Percentiles rank a stretch among this genome's conserved stretches.
phyloP scores from a whole-genome alignment of 2,113 vertebrate genomes.

The Stigmatopora argus region DNA sequence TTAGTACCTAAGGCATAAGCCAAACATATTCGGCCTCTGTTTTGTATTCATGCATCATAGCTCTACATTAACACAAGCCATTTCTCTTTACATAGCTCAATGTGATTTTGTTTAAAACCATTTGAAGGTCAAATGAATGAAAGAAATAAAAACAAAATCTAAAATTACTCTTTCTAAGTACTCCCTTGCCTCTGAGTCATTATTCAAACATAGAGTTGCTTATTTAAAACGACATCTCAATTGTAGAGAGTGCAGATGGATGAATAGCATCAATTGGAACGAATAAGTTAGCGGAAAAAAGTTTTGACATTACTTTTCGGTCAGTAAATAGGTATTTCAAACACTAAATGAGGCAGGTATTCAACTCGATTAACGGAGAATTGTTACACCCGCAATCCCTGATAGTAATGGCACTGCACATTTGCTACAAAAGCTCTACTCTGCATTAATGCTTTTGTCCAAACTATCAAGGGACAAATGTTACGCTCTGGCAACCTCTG shows the following conservation, averaged over 20 bases:
- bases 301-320: constrained; percentile 42
- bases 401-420: constrained; percentile 25
- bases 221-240: constrained; percentile 55
- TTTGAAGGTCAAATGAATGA: constrained; percentile 58
- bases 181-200: constrained; percentile 28
- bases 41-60: constrained; percentile 55
- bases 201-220: constrained; percentile 30
- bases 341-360: constrained; percentile 2
- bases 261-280: constrained; percentile 49
- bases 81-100: constrained; percentile 65
- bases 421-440: constrained; percentile 36
- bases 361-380: constrained; percentile 40
- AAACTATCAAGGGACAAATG: constrained; percentile 29
- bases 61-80: constrained; percentile 59
- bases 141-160: constrained; percentile 14
- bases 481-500: constrained; percentile 33
- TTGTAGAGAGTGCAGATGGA: constrained; percentile 47
- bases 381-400: constrained; percentile 4
- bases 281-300: constrained; percentile 43
- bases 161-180: constrained; percentile 37
- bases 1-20: constrained; percentile 40
- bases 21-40: constrained; percentile 42
- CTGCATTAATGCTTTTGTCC: constrained; percentile 47
- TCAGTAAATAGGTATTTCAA: constrained; percentile 24
- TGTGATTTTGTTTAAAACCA: constrained; percentile 54